phyloP scores from a whole-genome alignment of 2,797 vertebrate genomes.

The Novumbra hubbsi region DNA sequence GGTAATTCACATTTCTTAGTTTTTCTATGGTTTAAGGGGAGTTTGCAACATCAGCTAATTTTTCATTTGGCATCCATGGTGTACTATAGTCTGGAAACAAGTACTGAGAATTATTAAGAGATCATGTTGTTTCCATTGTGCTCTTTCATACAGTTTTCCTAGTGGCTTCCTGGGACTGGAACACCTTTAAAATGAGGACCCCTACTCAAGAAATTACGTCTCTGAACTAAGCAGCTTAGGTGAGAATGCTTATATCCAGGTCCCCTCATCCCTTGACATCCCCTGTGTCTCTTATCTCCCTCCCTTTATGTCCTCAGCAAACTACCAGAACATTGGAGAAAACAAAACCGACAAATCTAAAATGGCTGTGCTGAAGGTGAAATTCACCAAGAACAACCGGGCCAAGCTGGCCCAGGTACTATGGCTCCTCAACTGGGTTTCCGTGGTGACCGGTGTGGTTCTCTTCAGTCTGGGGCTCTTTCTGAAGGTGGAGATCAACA shows the following conservation, averaged over 20 bases:
- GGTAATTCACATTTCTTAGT: not conserved
- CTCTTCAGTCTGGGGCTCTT: slow-evolving; percentile 88
- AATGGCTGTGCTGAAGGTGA: slow-evolving; percentile 89
- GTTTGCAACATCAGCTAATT: not conserved
- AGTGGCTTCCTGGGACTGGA: slow-evolving; percentile 14
- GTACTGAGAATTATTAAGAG: not conserved
- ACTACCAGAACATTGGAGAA: slow-evolving; percentile 22
- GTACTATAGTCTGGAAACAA: not conserved
- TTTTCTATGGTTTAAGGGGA: not conserved
- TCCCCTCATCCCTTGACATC: slow-evolving; percentile 22
- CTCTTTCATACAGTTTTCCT: slow-evolving; percentile 10
- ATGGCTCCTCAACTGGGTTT: slow-evolving; percentile 95
- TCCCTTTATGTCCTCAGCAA: slow-evolving; percentile 27
- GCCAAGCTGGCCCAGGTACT: slow-evolving; percentile 89
- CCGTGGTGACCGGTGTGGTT: slow-evolving; percentile 81
- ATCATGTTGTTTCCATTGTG: no score
- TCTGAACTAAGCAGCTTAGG: slow-evolving; percentile 69
- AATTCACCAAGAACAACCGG: slow-evolving; percentile 85
- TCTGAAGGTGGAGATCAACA: slow-evolving; percentile 89
- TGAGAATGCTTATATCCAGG: slow-evolving; percentile 35
- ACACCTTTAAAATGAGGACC: slow-evolving; percentile 44
- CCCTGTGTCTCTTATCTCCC: slow-evolving; percentile 45
- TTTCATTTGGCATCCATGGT: not conserved
- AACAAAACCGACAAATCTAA: slow-evolving; percentile 17
- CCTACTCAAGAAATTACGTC: slow-evolving; percentile 49